Evolutionary conservation across 2,797 vertebrate species (phyloP), one percentile per base, ranked within the genome.

Genomic region (Lemur catta): DNA sequence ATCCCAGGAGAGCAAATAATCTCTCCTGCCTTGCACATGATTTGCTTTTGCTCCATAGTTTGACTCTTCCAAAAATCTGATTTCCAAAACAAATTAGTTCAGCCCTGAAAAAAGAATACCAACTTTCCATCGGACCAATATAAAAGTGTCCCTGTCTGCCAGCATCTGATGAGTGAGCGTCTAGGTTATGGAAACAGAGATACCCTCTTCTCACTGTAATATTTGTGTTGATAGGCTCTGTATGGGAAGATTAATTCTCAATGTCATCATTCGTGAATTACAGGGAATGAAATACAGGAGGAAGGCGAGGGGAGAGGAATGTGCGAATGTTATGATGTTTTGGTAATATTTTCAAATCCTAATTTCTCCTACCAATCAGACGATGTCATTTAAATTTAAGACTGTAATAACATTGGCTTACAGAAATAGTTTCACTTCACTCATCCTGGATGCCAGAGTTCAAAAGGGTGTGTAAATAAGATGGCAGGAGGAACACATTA

Each of bases 31-130:
- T 57, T 61, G 48, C 38, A 84, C 86, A 55, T 86, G 35, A 90
- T 96, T 93, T 92, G 82, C 78, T 89, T 93, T 38, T 96, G n/a
- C 20, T 93, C 74, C 67, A n/a, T 63, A 61, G 57, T 91, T 91
- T 94, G 90, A 88, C 33, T 96, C n/a, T 92, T 43, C 61, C 43
- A 55, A 78, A 96, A 95, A 81, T 91, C 87, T 93, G 81, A 96
- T 97, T 97, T 97, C 84, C 92, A 97, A 98, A 97, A 95, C 72
- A 96, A 96, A 97, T 96, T n/a, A 97, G 78, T 74, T 78, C 67
- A 80, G 15, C 85, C 74, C 48, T 84, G 52, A 78, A 79, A 92
- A 84, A 84, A 71, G 65, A 80, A 88, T 43, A 84, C 67, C 48
- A 46, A 6, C 48, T 94, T 95, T 88, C 75, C n/a, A 94, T 46